Conservation (phyloP, 2,888 invertebrate species). For the Pseudococcus longispinus region DNA sequence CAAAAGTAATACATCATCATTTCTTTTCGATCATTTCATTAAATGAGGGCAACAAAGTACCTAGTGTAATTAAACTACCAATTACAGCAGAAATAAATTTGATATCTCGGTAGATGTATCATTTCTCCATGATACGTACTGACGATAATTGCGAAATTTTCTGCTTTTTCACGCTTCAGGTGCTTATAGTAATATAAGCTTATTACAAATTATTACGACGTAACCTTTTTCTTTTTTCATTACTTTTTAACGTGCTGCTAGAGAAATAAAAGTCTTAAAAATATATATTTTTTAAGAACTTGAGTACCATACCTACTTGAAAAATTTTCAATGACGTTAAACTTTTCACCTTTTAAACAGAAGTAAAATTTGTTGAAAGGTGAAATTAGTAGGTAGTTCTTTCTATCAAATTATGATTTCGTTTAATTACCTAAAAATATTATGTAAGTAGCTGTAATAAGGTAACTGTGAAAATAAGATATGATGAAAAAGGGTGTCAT, state of each 20-base stretch:
- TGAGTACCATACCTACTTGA: too few species aligned
- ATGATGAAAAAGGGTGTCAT: too few species aligned
- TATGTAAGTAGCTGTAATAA: too few species aligned
- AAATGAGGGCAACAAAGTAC: not conserved
- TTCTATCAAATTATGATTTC: too few species aligned
- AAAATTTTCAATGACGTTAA: too few species aligned
- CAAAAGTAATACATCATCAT: too few species aligned
- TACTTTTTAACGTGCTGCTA: not conserved
- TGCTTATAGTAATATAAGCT: constrained; percentile 2
- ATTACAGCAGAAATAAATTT: not conserved
- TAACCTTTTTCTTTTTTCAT: not conserved
- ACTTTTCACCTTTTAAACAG: too few species aligned
- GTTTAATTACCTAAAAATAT: too few species aligned
- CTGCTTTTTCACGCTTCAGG: constrained; percentile 15
- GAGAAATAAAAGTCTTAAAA: not conserved
- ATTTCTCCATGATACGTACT: not conserved
- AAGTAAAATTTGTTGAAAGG: too few species aligned
- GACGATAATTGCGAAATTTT: constrained; percentile 15
- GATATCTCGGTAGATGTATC: not conserved
- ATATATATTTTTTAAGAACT: too few species aligned
- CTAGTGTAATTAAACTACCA: not conserved
- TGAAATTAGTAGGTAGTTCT: too few species aligned
- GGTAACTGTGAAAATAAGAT: too few species aligned
- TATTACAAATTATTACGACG: not conserved
- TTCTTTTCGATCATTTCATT: not conserved